Evolutionary conservation across 1,140 invertebrate genomes (phyloP), one percentile per base, ranked within the genome.

Genomic region (Zaprionus ghesquierei): DNA sequence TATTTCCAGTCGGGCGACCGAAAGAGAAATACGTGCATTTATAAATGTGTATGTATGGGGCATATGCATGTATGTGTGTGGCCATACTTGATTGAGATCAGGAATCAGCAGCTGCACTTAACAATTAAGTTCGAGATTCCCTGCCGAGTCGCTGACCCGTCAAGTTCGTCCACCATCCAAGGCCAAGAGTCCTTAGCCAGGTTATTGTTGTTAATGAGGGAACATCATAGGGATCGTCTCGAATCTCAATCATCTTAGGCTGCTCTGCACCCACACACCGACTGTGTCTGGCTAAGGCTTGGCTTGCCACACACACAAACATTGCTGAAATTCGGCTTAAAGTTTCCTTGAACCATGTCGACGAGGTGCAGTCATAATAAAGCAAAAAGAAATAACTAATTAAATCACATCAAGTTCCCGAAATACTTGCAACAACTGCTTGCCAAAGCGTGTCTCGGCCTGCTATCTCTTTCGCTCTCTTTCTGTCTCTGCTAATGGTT

Each of bases 321-420:
- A 13, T 44, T 15, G 6, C n/a, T 12, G 10, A 23, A 41, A 51
- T 61, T 55, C 20, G 13, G 49, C 27, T 63, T 70, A 70, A 51
- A 46, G 70, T 86, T 86, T 86, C 82, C 82, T 86, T 86, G 81
- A 86, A 87, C 81, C 68, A 73, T 31, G 61, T 61, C 71, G 33
- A 23, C 53, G 49, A 68, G 82, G 62, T 38, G 74, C 63, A 86
- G 78, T 71, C 69, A 64, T 61, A 68, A 86, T 46, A 22, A 46
- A 46, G 15, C 41, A 59, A 50, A 50, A 54, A 20, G 13, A 35
- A 46, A 44, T 70, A 89, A 69, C 68, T 80, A 87, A 87, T 87
- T 82, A 87, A 87, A 87, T 65, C 64, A 82, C 87, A 86, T 89
- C 82, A 86, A 87, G 84, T 87, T 87, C 79, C 81, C 81, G 51